These are phyloP conservation scores for Digitonthophagus gazella DNA, from an alignment of 2,888 invertebrate genomes.

Conservation along the genomic window DNA sequence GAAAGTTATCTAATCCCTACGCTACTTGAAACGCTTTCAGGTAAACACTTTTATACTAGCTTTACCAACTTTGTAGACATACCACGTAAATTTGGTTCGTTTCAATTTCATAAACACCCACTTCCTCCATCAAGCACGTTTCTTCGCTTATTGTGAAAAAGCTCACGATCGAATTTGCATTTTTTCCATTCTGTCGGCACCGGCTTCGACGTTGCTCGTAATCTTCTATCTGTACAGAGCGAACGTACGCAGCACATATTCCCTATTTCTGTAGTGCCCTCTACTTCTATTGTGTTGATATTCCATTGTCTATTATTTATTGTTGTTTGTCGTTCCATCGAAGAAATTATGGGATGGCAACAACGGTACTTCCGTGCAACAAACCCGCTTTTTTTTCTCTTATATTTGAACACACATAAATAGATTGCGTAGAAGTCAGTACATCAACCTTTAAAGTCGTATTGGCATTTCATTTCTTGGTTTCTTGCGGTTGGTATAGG, in stretches of 20 bases:
- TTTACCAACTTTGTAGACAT: background rate
- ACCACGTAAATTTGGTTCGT: background rate
- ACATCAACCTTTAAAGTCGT: background rate
- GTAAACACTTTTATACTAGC: too few species aligned
- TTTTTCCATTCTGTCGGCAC: background rate
- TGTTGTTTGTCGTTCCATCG: background rate
- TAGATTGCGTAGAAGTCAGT: background rate
- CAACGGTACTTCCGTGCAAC: background rate
- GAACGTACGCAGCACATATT: background rate
- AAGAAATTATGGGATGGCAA: conserved; percentile 1
- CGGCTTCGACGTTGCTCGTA: background rate
- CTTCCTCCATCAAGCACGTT: background rate
- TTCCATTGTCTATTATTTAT: conserved; percentile 14
- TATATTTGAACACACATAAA: background rate
- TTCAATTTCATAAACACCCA: background rate
- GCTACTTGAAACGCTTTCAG: background rate
- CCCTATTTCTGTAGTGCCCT: background rate
- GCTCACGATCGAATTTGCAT: background rate
- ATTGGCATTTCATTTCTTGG: background rate
- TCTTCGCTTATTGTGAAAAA: background rate
- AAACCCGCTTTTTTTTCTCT: background rate
- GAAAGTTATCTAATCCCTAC: background rate
- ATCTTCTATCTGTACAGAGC: background rate
- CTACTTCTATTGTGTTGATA: background rate
- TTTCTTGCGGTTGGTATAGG: background rate